Evolutionary conservation across 2,113 vertebrate species (phyloP).

Genomic region (Perccottus glenii): DNA sequence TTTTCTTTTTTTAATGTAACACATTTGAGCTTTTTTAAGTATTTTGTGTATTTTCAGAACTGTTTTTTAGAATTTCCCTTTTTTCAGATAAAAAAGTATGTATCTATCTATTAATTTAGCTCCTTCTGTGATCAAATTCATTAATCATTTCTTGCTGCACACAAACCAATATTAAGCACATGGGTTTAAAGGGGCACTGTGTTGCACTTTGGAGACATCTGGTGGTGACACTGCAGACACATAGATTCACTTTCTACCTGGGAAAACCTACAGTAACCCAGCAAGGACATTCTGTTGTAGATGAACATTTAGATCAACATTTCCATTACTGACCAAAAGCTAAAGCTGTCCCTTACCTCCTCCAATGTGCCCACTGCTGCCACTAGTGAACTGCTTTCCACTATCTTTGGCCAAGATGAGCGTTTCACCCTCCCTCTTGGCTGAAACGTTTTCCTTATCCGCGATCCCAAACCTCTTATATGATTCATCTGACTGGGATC

Average conservation of each 20-base stretch:
- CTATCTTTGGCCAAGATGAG: constrained; percentile 93
- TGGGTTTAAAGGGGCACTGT: too few species aligned
- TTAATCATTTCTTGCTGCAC: neutral
- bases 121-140: neutral
- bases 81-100: too few species aligned
- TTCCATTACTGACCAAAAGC: too few species aligned
- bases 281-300: neutral
- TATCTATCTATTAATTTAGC: neutral
- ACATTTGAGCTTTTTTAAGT: too few species aligned
- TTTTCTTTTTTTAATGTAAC: too few species aligned
- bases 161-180: neutral
- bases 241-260: neutral
- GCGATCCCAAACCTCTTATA: constrained; percentile 84
- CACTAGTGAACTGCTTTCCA: constrained; percentile 90
- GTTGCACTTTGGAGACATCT: neutral
- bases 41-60: too few species aligned
- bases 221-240: neutral
- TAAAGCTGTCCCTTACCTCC: constrained; percentile 63
- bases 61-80: too few species aligned
- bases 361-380: constrained; percentile 69
- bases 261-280: too few species aligned
- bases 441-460: constrained; percentile 88
- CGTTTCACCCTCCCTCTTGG: constrained; percentile 88
- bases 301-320: neutral
- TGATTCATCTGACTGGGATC: constrained; percentile 82